Conservation (phyloP, 2,113 vertebrate genomes). For the Ibidorhyncha struthersii region DNA sequence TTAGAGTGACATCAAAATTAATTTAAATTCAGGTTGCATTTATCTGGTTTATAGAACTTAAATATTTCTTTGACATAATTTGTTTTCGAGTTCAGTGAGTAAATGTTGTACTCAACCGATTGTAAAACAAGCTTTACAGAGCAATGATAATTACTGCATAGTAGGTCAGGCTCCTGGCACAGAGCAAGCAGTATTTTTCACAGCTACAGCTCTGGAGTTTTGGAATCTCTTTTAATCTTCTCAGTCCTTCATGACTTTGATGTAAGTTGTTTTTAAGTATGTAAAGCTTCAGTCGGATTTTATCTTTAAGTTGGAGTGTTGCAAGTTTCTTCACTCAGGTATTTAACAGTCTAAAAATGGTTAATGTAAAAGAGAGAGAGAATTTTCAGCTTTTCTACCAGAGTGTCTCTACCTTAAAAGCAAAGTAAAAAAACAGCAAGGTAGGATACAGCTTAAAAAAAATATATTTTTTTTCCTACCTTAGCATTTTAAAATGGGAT, state of each 20-base stretch:
- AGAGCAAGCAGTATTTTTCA: neutral
- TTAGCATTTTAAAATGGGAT: neutral
- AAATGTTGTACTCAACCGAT: conserved; percentile 4
- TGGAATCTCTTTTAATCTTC: conserved; percentile 29
- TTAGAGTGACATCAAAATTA: neutral
- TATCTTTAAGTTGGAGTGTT: neutral
- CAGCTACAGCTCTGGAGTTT: neutral
- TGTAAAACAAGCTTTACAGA: conserved; percentile 36
- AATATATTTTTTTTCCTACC: neutral
- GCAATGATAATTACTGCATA: neutral
- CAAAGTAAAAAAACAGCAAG: neutral
- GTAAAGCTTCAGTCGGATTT: neutral
- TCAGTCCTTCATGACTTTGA: conserved; percentile 19
- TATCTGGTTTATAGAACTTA: conserved; percentile 6
- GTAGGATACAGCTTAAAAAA: neutral
- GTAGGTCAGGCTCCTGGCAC: conserved; percentile 1
- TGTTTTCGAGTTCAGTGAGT: conserved; percentile 35
- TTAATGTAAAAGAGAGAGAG: neutral
- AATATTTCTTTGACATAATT: conserved; percentile 19
- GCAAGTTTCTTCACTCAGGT: neutral
- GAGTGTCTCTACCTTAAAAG: neutral
- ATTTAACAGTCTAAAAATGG: neutral
- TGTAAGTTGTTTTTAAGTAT: neutral
- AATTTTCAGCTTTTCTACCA: neutral
- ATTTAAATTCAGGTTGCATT: conserved; percentile 27